Percentiles rank a stretch among this genome's conserved stretches.
Evolutionary conservation across 2,888 invertebrate species (phyloP).

Genomic region (Opisthograptis luteolata): DNA sequence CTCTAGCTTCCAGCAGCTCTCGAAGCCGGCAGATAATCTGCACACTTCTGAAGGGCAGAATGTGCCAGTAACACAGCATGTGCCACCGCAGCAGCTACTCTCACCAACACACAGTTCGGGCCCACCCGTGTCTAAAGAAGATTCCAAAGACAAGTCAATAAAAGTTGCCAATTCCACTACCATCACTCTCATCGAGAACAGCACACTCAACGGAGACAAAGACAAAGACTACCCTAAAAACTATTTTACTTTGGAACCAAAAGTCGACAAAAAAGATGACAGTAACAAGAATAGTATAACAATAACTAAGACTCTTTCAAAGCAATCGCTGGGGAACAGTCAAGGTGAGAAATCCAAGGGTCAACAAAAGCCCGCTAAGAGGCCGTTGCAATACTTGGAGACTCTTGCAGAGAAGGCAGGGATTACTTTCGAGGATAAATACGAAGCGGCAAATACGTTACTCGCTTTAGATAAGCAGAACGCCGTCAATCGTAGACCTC

Average conservation of each 20-base stretch:
- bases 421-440: slow-evolving; percentile 89
- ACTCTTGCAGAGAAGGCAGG: slow-evolving; percentile 90
- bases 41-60: slow-evolving; percentile 28
- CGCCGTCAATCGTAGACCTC: slow-evolving; percentile 70
- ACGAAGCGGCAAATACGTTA: slow-evolving; percentile 87
- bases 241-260: slow-evolving; percentile 74
- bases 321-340: slow-evolving; percentile 61
- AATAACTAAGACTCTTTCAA: slow-evolving; percentile 72
- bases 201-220: slow-evolving; percentile 64
- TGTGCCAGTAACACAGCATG: slow-evolving; percentile 56
- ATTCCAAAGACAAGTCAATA: slow-evolving; percentile 72
- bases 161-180: slow-evolving; percentile 77
- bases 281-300: slow-evolving; percentile 80
- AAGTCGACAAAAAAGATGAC: slow-evolving; percentile 78
- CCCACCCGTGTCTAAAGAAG: slow-evolving; percentile 63
- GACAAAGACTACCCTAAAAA: slow-evolving; percentile 76
- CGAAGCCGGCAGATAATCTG: slow-evolving; percentile 62
- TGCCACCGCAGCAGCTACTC: slow-evolving; percentile 66
- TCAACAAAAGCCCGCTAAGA: slow-evolving; percentile 60
- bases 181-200: slow-evolving; percentile 75
- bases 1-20: slow-evolving; percentile 61
- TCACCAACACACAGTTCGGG: slow-evolving; percentile 62
- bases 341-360: slow-evolving; percentile 64
- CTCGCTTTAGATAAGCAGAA: slow-evolving; percentile 87
- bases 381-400: slow-evolving; percentile 87